Percentiles rank a stretch among this genome's conserved stretches.
Evolutionary conservation across 2,113 vertebrate species (phyloP).

Genomic region (Rostratula benghalensis): DNA sequence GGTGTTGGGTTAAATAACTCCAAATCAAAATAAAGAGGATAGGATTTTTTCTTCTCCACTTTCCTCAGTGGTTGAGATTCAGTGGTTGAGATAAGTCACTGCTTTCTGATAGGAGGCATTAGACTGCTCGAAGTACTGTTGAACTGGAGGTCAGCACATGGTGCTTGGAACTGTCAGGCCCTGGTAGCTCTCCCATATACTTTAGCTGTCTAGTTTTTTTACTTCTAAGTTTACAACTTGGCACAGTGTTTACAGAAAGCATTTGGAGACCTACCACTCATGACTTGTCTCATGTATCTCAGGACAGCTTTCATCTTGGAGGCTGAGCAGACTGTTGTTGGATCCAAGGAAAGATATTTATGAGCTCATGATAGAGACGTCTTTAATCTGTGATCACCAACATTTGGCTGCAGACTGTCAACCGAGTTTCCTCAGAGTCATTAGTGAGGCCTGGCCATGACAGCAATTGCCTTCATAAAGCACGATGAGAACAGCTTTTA

Average conservation of each 20-base stretch:
- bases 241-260: background rate
- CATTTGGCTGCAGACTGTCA: slow-evolving; percentile 63
- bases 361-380: background rate
- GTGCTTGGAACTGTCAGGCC: background rate
- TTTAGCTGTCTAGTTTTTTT: background rate
- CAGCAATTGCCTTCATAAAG: background rate
- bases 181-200: background rate
- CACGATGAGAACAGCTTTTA: background rate
- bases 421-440: slow-evolving; percentile 65
- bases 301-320: background rate
- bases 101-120: background rate
- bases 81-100: background rate
- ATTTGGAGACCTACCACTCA: background rate
- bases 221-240: background rate
- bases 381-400: slow-evolving; percentile 77
- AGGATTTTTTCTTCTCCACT: background rate
- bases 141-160: background rate
- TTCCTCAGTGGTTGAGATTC: background rate
- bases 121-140: background rate
- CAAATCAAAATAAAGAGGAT: background rate
- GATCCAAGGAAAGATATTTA: slow-evolving; percentile 63
- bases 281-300: background rate
- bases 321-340: background rate
- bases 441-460: background rate
- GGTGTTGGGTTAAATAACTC: background rate